These are phyloP conservation scores for Tapirus indicus DNA, from an alignment of 2,797 vertebrate species.

Conservation along the genomic window DNA sequence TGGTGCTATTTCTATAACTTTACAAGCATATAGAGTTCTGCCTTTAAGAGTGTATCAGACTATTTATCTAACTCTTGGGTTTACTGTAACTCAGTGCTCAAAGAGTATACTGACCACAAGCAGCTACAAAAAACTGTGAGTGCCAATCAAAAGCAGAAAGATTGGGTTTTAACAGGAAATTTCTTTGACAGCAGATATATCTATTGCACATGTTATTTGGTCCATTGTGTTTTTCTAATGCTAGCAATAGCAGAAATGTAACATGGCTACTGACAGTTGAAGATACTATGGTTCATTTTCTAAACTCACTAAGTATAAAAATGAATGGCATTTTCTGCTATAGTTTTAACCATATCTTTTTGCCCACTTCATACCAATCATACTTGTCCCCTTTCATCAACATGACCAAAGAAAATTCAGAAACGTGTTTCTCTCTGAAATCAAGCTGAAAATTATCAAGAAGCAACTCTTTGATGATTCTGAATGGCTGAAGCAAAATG, in stretches of 20 bases:
- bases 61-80: neutral
- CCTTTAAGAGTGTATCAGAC: neutral
- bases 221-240: neutral
- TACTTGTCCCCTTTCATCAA: neutral
- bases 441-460: neutral
- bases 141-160: neutral
- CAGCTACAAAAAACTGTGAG: neutral
- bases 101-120: neutral
- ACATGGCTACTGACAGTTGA: neutral
- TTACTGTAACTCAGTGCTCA: neutral
- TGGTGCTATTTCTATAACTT: neutral
- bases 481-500: neutral
- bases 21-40: neutral
- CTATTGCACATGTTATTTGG: neutral
- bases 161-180: neutral
- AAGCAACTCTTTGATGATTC: neutral
- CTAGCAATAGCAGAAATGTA: neutral
- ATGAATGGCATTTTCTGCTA: neutral
- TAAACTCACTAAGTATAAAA: neutral
- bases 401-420: neutral
- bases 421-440: constrained; percentile 40
- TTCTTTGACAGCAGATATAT: neutral
- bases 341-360: neutral
- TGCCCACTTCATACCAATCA: neutral
- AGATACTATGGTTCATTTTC: neutral